Percentiles rank a stretch among this genome's conserved stretches.
Conservation (phyloP, 2,797 vertebrate species). For the Pseudochaenichthys georgianus region DNA sequence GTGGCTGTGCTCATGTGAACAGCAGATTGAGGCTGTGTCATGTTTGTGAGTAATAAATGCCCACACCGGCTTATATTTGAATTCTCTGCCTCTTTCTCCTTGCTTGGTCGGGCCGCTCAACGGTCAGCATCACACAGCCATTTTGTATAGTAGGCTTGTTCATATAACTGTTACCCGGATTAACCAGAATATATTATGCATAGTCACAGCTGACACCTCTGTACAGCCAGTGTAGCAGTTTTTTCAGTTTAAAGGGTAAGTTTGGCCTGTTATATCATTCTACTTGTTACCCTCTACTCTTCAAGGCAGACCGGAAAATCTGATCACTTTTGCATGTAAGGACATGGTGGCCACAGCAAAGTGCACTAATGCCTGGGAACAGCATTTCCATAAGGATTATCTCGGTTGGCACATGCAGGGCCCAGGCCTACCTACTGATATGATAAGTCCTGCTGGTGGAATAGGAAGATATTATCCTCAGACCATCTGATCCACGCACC, state of each 20-base stretch:
- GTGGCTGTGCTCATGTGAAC: no score
- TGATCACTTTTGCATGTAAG: conserved; percentile 68
- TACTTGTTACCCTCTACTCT: conserved; percentile 43
- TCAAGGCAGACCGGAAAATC: conserved; percentile 58
- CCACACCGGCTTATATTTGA: no score
- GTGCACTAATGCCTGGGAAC: conserved; percentile 37
- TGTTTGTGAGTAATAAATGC: no score
- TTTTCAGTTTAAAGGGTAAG: conserved; percentile 18
- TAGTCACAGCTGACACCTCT: conserved; percentile 23
- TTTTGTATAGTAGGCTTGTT: conserved; percentile 48
- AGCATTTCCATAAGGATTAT: conserved; percentile 73
- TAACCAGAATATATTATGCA: conserved; percentile 16
- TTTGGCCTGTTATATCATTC: conserved; percentile 40
- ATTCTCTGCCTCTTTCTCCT: no score
- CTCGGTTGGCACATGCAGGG: conserved; percentile 75
- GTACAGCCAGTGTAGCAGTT: conserved; percentile 20
- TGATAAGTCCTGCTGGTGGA: conserved; percentile 78
- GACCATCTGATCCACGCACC: conserved; percentile 72
- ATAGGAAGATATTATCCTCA: conserved; percentile 79
- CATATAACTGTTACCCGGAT: conserved; percentile 34
- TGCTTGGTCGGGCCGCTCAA: no score
- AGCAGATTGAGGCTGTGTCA: no score
- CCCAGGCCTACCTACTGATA: conserved; percentile 84
- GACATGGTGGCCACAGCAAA: conserved; percentile 46
- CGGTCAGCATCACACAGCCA: no score